Evolutionary conservation across 2,113 vertebrate species (phyloP).

Genomic region (Channa argus): DNA sequence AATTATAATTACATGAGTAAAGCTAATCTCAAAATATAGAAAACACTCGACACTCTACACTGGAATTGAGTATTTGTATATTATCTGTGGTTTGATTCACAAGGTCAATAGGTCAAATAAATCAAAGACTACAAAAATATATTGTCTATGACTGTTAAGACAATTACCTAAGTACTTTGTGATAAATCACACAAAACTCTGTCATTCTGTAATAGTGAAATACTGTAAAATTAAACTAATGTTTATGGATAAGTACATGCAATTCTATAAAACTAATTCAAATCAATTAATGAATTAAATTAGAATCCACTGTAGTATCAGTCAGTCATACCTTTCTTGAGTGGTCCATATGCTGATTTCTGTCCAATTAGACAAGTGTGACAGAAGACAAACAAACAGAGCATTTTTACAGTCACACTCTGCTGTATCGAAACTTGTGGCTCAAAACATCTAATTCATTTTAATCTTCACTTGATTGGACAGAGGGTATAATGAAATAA

Average conservation of each 20-base stretch:
- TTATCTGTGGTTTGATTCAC: background rate
- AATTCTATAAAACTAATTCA: no score
- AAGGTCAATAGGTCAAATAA: background rate
- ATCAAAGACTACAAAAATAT: background rate
- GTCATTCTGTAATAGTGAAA: background rate
- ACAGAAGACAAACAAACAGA: background rate
- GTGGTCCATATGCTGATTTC: conserved; percentile 74
- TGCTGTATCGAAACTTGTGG: background rate
- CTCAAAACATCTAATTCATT: conserved; percentile 6
- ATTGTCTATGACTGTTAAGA: no score
- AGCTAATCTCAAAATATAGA: background rate
- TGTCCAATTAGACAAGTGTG: conserved; percentile 21
- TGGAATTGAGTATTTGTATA: background rate
- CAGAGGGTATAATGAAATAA: conserved; percentile 54
- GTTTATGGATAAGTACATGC: no score
- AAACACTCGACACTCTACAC: background rate
- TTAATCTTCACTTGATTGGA: conserved; percentile 21
- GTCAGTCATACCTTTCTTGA: conserved; percentile 75
- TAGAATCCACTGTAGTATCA: background rate
- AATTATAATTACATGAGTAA: background rate
- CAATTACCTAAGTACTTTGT: no score
- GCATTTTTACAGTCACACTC: background rate
- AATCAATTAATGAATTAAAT: background rate
- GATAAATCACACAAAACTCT: no score
- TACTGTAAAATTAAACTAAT: background rate